A percentile compares a stretch with the other conserved stretches of the same genome.
Evolutionary conservation across 2,888 invertebrate genomes (phyloP).

Genomic region (Anagyrus pseudococci): DNA sequence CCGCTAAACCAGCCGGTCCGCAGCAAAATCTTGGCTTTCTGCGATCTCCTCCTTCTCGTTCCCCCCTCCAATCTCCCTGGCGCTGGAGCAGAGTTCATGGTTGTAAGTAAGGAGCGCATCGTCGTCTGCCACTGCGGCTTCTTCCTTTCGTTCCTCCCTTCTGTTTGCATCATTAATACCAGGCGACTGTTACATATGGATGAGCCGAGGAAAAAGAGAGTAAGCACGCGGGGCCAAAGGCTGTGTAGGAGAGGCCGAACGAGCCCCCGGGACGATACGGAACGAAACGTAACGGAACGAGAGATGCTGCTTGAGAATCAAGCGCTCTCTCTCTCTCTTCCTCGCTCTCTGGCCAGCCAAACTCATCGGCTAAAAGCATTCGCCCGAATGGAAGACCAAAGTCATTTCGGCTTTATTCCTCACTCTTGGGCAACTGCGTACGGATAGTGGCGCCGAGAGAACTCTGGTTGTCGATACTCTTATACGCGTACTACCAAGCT

Average conservation of each 20-base stretch:
- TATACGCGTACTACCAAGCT: no score
- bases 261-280: slow-evolving; percentile 31
- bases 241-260: slow-evolving; percentile 36
- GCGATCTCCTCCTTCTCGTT: no score
- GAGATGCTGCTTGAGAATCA: no score
- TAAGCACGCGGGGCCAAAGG: background rate
- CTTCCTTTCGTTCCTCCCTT: slow-evolving; percentile 41
- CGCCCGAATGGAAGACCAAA: slow-evolving; percentile 51
- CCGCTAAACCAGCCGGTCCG: no score
- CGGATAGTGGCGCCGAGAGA: no score
- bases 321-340: no score
- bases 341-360: slow-evolving; percentile 56
- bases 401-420: slow-evolving; percentile 50
- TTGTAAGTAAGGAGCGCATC: slow-evolving; percentile 52
- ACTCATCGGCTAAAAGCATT: slow-evolving; percentile 63
- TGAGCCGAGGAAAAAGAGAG: slow-evolving; percentile 46
- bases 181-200: slow-evolving; percentile 62
- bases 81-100: no score
- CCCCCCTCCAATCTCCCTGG: no score
- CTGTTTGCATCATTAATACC: slow-evolving; percentile 59
- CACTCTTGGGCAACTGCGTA: slow-evolving; percentile 3
- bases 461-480: no score
- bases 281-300: slow-evolving; percentile 52
- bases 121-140: slow-evolving; percentile 34
- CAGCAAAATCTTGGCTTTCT: no score